Conservation (phyloP, 2,113 vertebrate genomes). For the Tupaia chinensis region DNA sequence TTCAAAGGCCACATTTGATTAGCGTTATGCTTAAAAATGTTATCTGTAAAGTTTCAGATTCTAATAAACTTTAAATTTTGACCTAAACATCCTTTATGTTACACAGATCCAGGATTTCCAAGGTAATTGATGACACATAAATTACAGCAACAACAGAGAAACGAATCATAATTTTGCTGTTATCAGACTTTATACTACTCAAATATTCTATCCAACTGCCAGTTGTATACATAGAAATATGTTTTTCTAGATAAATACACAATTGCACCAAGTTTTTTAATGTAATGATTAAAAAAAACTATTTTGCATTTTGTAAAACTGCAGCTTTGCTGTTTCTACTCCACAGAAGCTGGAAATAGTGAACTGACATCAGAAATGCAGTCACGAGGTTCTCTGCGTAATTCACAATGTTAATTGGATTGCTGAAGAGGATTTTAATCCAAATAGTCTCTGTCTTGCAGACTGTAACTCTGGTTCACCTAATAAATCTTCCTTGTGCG, state of each 20-base stretch:
- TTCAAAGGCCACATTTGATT: neutral
- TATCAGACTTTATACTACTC: neutral
- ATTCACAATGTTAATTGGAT: neutral
- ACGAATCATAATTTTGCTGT: neutral
- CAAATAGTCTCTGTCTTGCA: neutral
- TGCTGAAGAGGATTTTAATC: neutral
- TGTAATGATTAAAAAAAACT: neutral
- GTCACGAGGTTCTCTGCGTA: neutral
- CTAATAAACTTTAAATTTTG: constrained; percentile 1
- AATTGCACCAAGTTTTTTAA: neutral
- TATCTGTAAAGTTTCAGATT: neutral
- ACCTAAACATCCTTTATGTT: neutral
- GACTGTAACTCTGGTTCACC: neutral
- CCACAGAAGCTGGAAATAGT: neutral
- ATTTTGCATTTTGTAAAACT: neutral
- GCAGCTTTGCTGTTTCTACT: neutral
- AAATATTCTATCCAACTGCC: neutral
- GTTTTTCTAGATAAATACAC: neutral
- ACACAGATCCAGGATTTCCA: neutral
- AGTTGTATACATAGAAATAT: neutral
- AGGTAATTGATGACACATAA: neutral
- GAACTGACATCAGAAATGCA: neutral
- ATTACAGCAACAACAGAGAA: neutral
- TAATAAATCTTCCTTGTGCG: neutral
- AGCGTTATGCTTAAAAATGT: neutral